A percentile compares a stretch with the other conserved stretches of the same genome.
These are phyloP conservation scores for Euspilapteryx auroguttella DNA, from an alignment of 2,888 invertebrate genomes.

Conservation along the genomic window DNA sequence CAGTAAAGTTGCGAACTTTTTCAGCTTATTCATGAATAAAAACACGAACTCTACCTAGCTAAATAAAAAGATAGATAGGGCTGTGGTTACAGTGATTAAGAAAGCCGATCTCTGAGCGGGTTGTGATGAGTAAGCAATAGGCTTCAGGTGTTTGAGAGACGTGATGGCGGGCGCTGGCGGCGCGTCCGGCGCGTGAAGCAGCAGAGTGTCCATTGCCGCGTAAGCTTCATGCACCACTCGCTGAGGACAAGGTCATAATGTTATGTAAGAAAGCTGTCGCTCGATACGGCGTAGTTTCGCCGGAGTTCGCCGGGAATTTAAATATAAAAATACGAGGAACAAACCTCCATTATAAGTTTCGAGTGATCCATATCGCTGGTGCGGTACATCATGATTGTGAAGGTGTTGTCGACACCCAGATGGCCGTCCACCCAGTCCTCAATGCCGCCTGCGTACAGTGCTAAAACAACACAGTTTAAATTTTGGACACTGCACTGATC, in stretches of 20 bases:
- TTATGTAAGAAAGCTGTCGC: not conserved
- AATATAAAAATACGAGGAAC: no score
- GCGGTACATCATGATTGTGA: slow-evolving; percentile 41
- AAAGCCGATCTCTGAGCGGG: no score
- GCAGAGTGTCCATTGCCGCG: slow-evolving; percentile 39
- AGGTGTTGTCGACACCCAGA: slow-evolving; percentile 43
- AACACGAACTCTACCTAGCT: no score
- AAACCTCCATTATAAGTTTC: slow-evolving; percentile 34
- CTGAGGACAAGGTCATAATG: slow-evolving; percentile 15
- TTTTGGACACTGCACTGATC: no score
- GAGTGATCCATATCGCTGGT: slow-evolving; percentile 27
- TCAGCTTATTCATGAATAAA: no score
- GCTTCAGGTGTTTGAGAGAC: no score
- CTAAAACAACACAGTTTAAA: slow-evolving; percentile 19
- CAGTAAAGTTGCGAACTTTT: no score
- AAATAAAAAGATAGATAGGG: no score
- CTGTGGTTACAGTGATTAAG: not conserved
- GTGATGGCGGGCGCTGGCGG: no score
- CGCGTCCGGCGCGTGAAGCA: slow-evolving; percentile 17
- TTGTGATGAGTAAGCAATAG: slow-evolving; percentile 1
- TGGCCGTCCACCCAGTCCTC: slow-evolving; percentile 53
- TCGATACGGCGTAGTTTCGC: not conserved
- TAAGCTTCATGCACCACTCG: slow-evolving; percentile 41
- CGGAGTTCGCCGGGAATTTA: no score
- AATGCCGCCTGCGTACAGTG: slow-evolving; percentile 44